Percentiles rank a stretch among this genome's conserved stretches.
Conservation (phyloP, 2,113 vertebrate genomes). For the Centropus unirufus region DNA sequence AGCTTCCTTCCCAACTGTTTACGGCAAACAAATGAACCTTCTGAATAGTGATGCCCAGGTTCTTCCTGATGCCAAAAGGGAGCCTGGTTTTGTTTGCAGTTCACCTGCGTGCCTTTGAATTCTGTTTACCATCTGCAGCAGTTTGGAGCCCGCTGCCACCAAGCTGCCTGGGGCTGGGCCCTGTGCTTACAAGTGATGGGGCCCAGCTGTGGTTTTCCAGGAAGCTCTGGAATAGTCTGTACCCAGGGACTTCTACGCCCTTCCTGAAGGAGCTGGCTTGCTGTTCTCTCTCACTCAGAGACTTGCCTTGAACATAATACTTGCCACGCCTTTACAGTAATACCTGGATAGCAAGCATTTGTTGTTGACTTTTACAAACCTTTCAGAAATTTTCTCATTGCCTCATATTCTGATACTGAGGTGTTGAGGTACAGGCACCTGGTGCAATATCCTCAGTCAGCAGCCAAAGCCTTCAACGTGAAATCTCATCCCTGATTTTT, state of each 20-base stretch:
- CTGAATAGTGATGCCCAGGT: background rate
- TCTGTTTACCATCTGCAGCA: too few relatives aligned
- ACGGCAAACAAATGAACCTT: background rate
- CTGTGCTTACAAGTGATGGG: too few relatives aligned
- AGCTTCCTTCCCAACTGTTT: background rate
- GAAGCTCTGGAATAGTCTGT: background rate
- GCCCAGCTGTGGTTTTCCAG: background rate
- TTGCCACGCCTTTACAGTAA: background rate
- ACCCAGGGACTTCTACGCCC: background rate
- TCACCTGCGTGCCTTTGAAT: fast-evolving
- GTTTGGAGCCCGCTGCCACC: background rate
- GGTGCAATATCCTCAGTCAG: background rate
- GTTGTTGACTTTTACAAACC: background rate
- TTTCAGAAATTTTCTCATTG: background rate
- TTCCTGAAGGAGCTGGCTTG: background rate
- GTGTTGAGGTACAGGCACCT: background rate
- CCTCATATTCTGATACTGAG: background rate
- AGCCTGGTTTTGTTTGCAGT: background rate
- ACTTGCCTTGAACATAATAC: background rate
- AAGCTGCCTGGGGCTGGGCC: background rate
- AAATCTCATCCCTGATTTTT: background rate
- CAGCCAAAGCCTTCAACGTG: background rate
- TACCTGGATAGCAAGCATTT: fast-evolving
- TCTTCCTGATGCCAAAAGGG: background rate
- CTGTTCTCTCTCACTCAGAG: background rate